Evolutionary conservation across 2,797 vertebrate genomes (phyloP).

Genomic region (Meriones psammophilus): DNA sequence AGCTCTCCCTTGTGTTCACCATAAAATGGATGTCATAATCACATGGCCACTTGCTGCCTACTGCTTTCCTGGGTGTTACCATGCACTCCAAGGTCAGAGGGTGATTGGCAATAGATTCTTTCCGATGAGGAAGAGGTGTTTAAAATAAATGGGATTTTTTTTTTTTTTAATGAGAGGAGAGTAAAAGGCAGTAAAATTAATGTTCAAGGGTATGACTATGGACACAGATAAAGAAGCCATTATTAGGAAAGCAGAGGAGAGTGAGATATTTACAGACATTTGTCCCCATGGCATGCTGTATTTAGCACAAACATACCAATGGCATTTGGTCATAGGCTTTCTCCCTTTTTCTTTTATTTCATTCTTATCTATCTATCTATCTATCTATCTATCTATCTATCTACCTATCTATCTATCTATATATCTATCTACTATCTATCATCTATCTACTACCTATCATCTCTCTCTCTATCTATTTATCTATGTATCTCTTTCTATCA

Average conservation of each 20-base stretch:
- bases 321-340: neutral
- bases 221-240: slow-evolving; percentile 16
- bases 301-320: neutral
- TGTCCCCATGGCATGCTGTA: neutral
- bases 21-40: neutral
- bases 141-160: neutral
- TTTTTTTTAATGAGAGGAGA: neutral
- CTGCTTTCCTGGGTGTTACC: neutral
- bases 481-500: neutral
- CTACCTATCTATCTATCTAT: neutral
- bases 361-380: neutral
- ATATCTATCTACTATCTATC: neutral
- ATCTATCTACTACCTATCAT: neutral
- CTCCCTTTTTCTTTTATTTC: neutral
- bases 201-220: neutral
- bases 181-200: slow-evolving; percentile 2
- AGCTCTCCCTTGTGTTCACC: neutral
- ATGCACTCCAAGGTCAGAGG: neutral
- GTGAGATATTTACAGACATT: slow-evolving; percentile 1
- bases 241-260: neutral
- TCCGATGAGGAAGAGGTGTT: neutral
- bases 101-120: neutral
- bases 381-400: neutral
- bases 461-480: neutral
- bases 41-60: neutral